These are phyloP conservation scores for Mus musculus DNA, from an alignment of 2,113 vertebrate genomes.

Conservation along the genomic window GRCm39 chr3:149844501-149845000, in stretches of 20 bases:
- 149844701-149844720: too few species aligned
- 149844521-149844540: not conserved
- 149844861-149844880: conserved; percentile 62
- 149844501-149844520: not conserved
- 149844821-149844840: not conserved
- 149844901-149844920: not conserved
- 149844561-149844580: not conserved
- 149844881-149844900: conserved; percentile 41
- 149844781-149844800: not conserved
- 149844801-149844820: not conserved
- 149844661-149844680: too few species aligned
- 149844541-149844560: not conserved
- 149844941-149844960: conserved; percentile 60
- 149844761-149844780: not conserved
- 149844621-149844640: too few species aligned
- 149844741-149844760: not conserved
- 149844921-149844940: conserved; percentile 24
- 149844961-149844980: conserved; percentile 61
- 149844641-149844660: too few species aligned
- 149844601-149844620: too few species aligned
- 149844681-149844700: too few species aligned
- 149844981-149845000: conserved; percentile 35
- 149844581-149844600: not conserved
- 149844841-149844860: not conserved
- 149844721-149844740: too few species aligned